phyloP scores from a whole-genome alignment of 2,113 vertebrate species.

The Empidonax alnorum region DNA sequence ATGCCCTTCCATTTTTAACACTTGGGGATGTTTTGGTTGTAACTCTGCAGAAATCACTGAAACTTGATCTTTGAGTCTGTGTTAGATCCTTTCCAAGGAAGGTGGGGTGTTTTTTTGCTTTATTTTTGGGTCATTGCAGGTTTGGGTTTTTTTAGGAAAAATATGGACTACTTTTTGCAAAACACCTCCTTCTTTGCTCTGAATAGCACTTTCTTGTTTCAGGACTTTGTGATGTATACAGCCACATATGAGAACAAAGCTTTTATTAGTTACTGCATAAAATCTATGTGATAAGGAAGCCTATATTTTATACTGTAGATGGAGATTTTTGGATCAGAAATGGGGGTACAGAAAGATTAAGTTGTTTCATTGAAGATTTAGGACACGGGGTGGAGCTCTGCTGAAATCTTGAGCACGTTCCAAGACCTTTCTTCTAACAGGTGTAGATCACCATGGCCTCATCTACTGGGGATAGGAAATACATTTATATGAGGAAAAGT shows the following conservation, averaged over 20 bases:
- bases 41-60: neutral
- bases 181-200: neutral
- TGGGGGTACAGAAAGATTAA: neutral
- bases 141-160: neutral
- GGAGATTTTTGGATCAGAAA: neutral
- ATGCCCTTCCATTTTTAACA: neutral
- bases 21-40: neutral
- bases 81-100: neutral
- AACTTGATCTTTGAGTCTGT: neutral
- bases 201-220: neutral
- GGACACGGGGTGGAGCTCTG: neutral
- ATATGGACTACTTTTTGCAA: neutral
- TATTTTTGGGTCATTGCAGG: neutral
- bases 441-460: rapidly evolving
- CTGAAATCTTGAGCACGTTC: rapidly evolving
- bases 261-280: neutral
- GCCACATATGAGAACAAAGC: neutral
- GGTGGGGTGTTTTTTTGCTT: neutral
- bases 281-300: neutral
- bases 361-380: neutral
- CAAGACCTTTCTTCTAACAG: neutral
- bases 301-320: neutral
- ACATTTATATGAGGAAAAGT: neutral
- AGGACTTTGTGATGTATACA: neutral
- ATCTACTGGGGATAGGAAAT: neutral